Evolutionary conservation across 2,888 invertebrate species (phyloP).

Genomic region (Chironomus tentans): DNA sequence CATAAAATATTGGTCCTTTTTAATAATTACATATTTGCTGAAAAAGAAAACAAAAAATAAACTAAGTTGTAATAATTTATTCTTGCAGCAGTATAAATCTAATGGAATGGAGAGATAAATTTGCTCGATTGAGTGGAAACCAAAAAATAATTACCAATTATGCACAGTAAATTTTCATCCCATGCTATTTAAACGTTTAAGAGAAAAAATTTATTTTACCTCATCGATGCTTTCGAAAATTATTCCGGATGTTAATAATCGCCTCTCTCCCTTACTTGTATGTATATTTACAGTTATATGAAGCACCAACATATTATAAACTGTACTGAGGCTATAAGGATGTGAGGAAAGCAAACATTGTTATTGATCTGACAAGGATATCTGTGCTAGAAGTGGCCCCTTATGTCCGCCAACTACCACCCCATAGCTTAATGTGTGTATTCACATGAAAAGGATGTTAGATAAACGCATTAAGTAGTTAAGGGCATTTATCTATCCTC

Average conservation of each 20-base stretch:
- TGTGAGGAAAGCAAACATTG: slow-evolving; percentile 5
- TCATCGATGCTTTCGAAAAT: background rate
- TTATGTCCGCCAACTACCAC: background rate
- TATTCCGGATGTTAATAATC: slow-evolving; percentile 8
- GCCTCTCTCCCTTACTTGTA: background rate
- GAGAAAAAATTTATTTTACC: background rate
- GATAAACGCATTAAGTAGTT: slow-evolving; percentile 23
- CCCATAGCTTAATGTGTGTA: background rate
- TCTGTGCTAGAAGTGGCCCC: background rate
- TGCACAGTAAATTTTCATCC: slow-evolving; percentile 15
- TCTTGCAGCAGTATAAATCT: no score
- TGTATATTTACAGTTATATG: background rate
- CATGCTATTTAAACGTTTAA: background rate
- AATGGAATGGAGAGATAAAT: background rate
- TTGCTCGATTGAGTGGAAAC: slow-evolving; percentile 20
- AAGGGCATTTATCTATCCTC: slow-evolving; percentile 15
- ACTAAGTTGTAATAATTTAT: no score
- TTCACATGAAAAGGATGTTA: slow-evolving; percentile 13
- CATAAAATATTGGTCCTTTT: no score
- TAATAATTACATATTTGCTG: no score
- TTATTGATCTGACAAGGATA: slow-evolving; percentile 8
- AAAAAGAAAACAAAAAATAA: no score
- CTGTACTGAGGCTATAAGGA: background rate
- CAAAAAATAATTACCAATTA: slow-evolving; percentile 25
- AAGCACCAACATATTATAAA: background rate